phyloP scores from a whole-genome alignment of 2,797 vertebrate species.

The Apogon hyalosoma region DNA sequence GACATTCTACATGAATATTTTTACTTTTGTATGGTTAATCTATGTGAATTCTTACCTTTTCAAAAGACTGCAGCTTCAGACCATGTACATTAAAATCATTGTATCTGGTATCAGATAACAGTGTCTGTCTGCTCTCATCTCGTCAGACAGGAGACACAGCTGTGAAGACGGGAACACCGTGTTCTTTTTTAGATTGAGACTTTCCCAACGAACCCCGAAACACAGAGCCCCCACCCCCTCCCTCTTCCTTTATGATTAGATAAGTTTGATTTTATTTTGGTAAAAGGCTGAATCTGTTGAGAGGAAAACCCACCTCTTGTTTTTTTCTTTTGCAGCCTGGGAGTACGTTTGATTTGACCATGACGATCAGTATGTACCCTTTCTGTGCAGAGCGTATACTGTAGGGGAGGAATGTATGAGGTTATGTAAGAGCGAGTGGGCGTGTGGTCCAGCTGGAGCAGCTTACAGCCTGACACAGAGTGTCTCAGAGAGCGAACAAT shows the following conservation, averaged over 20 bases:
- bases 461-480: conserved; percentile 71
- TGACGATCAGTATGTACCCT: conserved; percentile 17
- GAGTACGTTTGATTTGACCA: neutral
- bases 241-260: neutral
- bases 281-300: conserved; percentile 4
- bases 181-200: conserved; percentile 49
- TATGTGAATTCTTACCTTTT: no score
- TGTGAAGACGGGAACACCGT: conserved; percentile 60
- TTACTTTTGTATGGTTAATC: no score
- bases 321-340: neutral
- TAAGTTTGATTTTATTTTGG: conserved; percentile 2
- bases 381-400: conserved; percentile 31
- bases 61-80: no score
- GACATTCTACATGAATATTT: no score
- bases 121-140: conserved; percentile 33
- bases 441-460: conserved; percentile 72
- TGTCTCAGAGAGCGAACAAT: conserved; percentile 55
- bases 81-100: neutral
- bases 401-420: conserved; percentile 52
- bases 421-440: conserved; percentile 78
- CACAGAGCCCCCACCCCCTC: conserved; percentile 12
- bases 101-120: conserved; percentile 5
- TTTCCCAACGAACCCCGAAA: conserved; percentile 41
- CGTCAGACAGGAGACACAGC: conserved; percentile 41
- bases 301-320: no score